Evolutionary conservation across 1,140 invertebrate genomes (phyloP), one percentile per base, ranked within the genome.

Genomic region (Micrasema longulum): DNA sequence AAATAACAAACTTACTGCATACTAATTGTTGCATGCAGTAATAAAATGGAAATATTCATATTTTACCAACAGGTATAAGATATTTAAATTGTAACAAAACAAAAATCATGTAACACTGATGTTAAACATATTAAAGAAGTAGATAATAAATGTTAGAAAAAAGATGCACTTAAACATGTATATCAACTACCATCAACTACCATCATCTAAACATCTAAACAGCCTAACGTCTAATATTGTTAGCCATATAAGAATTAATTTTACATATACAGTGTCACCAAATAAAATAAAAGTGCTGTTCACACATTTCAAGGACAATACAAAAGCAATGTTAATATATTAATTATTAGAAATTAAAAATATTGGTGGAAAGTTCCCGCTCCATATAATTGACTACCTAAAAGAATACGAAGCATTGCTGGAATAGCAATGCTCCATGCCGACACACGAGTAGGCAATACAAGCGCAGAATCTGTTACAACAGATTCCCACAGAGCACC

Each of bases 321-420:
- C 73, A 72, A 72, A 75, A 75, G 73, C 73, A 69, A 72, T 67
- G 62, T 65, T 55, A 69, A 36, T 48, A 35, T 68, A 20, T 64
- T 45, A 57, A 36, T 36, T 16, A 60, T 38, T 16, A 60, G 55
- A 53, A 53, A 53, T n/a, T n/a, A 55, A 71, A 47, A 55, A 23
- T 68, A 55, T 50, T 60, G 69, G 20, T 48, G 26, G 68, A 75
- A 71, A 72, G n/a, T 53, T 50, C 60, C 66, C 26, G 47, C 41
- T 69, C 66, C 63, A n/a, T 69, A 75, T 75, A 75, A 75, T 75
- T 75, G 73, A 75, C 73, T 75, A 75, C 72, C 73, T 75, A 75
- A 72, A 52, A 71, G 64, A 64, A 73, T 43, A 43, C n/a, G n/a
- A 63, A 55, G 53, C 53, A 60, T 69, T 69, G 69, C 26, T 20